Evolutionary conservation across 1,140 invertebrate species (phyloP).

Genomic region (Eriocheir sinensis): DNA sequence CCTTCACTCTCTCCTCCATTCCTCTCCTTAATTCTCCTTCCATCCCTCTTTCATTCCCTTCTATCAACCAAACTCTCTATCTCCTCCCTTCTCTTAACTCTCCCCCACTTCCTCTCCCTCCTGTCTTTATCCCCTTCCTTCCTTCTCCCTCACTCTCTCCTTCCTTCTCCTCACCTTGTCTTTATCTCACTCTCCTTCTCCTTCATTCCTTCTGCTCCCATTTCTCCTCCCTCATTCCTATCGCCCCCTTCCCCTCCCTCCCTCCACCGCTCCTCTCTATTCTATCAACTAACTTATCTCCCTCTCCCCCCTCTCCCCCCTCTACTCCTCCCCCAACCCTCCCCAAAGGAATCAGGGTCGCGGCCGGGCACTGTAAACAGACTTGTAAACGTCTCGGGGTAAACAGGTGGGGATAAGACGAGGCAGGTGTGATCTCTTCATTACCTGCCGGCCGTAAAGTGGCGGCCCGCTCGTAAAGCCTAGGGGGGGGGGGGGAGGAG

Average conservation of each 20-base stretch:
- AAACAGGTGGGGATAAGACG: slow-evolving; percentile 5
- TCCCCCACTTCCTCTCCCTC: neutral
- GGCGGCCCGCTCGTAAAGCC: neutral
- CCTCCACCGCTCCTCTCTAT: neutral
- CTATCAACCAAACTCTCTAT: neutral
- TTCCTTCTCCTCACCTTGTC: neutral
- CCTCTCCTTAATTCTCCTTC: neutral
- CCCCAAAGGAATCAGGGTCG: neutral
- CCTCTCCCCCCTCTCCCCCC: neutral
- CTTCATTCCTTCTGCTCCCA: too few relatives aligned
- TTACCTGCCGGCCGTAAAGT: neutral
- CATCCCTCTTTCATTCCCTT: neutral
- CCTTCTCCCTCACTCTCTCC: neutral
- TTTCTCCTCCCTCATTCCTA: neutral
- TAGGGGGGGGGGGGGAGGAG: slow-evolving; percentile 2
- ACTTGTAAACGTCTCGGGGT: neutral
- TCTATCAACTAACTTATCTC: neutral
- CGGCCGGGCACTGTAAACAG: neutral
- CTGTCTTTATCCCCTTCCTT: too few relatives aligned
- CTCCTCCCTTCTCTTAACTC: neutral
- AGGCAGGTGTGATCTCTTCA: slow-evolving; percentile 29
- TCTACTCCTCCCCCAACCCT: neutral
- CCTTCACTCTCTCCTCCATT: neutral
- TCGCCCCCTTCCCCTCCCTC: neutral
- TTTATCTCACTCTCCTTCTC: neutral